Evolutionary conservation across 30 jellyfish, hydroid and myxozoan genomes (phyloP).

Genomic region (Mastigias papua): DNA sequence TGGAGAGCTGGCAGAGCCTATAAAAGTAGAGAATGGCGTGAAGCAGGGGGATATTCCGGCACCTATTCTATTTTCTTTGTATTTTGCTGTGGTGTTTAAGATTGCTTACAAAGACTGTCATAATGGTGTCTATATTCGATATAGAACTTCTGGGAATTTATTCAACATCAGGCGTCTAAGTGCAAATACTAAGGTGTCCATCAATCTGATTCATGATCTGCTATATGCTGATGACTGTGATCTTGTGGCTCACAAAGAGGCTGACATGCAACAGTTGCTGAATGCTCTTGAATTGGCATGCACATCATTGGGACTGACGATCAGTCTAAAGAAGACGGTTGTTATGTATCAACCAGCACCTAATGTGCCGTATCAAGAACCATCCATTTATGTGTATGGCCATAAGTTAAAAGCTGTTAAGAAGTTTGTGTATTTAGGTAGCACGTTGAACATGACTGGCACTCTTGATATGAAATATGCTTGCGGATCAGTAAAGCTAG

Average conservation of each 20-base stretch:
- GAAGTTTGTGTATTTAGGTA: neutral
- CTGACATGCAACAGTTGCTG: too few relatives aligned
- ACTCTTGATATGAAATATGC: neutral
- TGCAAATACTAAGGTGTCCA: neutral
- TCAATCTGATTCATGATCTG: neutral
- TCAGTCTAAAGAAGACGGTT: neutral
- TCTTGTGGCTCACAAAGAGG: neutral
- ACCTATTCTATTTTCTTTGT: neutral
- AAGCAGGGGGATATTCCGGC: neutral
- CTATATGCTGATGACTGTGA: neutral
- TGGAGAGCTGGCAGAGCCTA: neutral
- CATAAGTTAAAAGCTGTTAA: neutral
- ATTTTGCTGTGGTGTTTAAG: neutral
- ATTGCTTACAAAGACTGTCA: neutral
- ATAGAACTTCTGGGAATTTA: neutral
- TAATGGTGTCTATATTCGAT: neutral
- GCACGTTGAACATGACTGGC: neutral
- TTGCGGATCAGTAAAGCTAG: neutral
- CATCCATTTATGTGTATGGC: neutral
- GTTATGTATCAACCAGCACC: neutral
- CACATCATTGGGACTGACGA: neutral
- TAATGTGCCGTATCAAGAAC: neutral
- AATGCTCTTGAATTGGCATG: neutral
- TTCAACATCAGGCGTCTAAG: neutral
- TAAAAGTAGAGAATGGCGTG: neutral